Base-by-base conservation (phyloP, 2,888 invertebrate species). In the Yponomeuta plumbellus region DNA sequence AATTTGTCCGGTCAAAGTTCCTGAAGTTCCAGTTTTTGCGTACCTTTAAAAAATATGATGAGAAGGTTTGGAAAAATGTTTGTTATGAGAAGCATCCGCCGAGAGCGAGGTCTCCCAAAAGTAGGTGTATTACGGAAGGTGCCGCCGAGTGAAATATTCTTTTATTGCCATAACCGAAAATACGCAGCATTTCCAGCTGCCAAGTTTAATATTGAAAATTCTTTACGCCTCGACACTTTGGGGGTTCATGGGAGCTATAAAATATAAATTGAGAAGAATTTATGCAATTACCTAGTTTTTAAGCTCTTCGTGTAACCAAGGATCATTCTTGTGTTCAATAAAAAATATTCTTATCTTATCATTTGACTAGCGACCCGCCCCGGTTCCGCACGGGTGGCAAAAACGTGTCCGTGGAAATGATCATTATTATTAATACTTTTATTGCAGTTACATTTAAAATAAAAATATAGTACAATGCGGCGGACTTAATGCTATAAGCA, bases 121-220 rank as follows among this genome's bases (percentile, higher is more conserved):
- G 34, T 34, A 34, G 34, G 34, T 34, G 8, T 34, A 34, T 34
- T 34, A 34, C 44, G 44, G 44, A 52, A 52, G 44, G 44, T 52
- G 44, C 44, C 44, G 17, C 44, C 22, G 23, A 57, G 57, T 22
- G 56, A 65, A 65, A 65, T 64, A 65, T 65, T 56, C 26, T 56
- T 56, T 70, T 72, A 72, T 71, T 71, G 71, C 69, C 65, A 68
- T 68, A 70, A 67, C 66, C 40, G 68, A 66, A 67, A 69, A 71
- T 71, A 68, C 71, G 71, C 70, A 69, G 74, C 73, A 39, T 34
- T 20, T 52, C 72, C 74, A 52, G 77, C 71, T 71, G 70, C 73
- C 71, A 71, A 75, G 73, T 76, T 76, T 72, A 69, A 74, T 80
- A 80, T 79, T 80, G 78, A 72, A 80, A 52, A 81, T 79, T 77